These are phyloP conservation scores for Paratilapia polleni DNA, from an alignment of 2,113 vertebrate species.

Conservation along the genomic window DNA sequence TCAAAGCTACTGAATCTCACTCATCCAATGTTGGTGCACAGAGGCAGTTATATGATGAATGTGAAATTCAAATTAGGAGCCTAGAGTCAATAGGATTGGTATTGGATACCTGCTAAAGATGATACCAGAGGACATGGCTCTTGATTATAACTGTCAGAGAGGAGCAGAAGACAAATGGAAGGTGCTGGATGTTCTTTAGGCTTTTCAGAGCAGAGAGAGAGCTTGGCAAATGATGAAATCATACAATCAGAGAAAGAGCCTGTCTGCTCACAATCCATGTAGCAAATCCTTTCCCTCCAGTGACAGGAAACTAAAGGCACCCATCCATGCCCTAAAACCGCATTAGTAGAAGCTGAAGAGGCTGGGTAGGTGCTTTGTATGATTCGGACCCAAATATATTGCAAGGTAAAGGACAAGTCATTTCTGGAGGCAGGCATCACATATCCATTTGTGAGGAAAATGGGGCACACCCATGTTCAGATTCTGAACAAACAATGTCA, in stretches of 20 bases:
- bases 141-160: not conserved
- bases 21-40: not conserved
- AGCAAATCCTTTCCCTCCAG: not conserved
- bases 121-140: not conserved
- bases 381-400: rapidly evolving
- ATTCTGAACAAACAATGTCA: not conserved
- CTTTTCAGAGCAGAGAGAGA: not conserved
- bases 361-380: not conserved
- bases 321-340: not conserved
- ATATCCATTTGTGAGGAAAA: not conserved
- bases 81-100: not conserved
- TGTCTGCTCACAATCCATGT: not conserved
- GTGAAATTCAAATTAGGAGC: conserved; percentile 7
- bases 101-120: not conserved
- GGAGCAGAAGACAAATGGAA: conserved; percentile 15
- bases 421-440: not conserved
- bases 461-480: not conserved
- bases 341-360: not conserved
- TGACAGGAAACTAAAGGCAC: not conserved
- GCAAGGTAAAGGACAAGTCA: not conserved
- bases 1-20: conserved; percentile 12
- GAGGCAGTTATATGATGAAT: not conserved
- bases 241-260: not conserved
- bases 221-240: not conserved
- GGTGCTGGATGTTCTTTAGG: not conserved